These are phyloP conservation scores for Synanthedon vespiformis DNA, from an alignment of 2,888 invertebrate species.

Conservation along the genomic window DNA sequence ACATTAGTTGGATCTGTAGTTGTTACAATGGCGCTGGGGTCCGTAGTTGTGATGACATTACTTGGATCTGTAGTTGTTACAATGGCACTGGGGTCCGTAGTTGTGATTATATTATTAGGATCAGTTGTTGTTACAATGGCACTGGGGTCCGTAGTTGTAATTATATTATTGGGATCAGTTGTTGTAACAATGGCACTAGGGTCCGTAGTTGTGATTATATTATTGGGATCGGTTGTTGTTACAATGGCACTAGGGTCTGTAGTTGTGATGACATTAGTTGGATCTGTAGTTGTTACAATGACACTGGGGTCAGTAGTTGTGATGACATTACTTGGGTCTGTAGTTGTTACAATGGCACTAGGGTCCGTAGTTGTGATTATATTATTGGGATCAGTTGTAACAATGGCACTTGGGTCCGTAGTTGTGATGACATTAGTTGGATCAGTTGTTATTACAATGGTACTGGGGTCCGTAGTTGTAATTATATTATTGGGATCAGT, in stretches of 20 bases:
- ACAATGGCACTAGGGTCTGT: not conserved
- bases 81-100: not conserved
- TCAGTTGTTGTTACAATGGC: slow-evolving; percentile 2
- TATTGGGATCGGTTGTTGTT: slow-evolving; percentile 1
- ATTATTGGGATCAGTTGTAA: slow-evolving; percentile 1
- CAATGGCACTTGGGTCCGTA: not conserved
- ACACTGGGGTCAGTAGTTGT: slow-evolving; percentile 1
- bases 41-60: slow-evolving; percentile 1
- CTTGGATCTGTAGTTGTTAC: slow-evolving; percentile 1
- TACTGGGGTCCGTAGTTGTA: slow-evolving; percentile 1
- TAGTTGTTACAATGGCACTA: slow-evolving; percentile 1
- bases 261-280: slow-evolving; percentile 1
- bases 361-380: slow-evolving; percentile 2
- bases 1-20: too few species aligned
- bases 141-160: slow-evolving; percentile 1
- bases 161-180: not conserved
- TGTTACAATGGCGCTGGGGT: slow-evolving; percentile 2
- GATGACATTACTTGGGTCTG: not conserved
- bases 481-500: not conserved
- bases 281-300: slow-evolving; percentile 2
- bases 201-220: slow-evolving; percentile 1
- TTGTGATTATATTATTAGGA: not conserved
- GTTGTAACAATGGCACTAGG: slow-evolving; percentile 2
- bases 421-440: not conserved
- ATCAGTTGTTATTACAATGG: slow-evolving; percentile 1